Conservation (phyloP, 2,797 vertebrate species). For the Chloroceryle amazona region DNA sequence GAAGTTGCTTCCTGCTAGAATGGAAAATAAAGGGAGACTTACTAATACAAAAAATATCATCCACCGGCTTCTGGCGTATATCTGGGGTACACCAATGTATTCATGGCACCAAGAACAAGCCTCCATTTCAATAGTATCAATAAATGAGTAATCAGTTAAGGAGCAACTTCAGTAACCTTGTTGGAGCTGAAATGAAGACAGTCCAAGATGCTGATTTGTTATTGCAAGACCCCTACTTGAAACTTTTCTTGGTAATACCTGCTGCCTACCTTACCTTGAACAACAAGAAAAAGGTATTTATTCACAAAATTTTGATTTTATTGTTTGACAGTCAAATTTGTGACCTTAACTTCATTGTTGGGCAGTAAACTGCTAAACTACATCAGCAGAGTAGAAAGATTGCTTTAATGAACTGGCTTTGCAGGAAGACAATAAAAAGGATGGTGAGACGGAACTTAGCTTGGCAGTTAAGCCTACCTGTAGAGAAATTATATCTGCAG, state of each 20-base stretch:
- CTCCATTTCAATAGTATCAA: background rate
- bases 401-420: background rate
- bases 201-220: background rate
- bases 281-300: background rate
- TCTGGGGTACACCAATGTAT: background rate
- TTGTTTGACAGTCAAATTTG: background rate
- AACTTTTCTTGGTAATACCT: background rate
- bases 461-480: background rate
- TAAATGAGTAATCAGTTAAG: background rate
- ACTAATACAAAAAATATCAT: background rate
- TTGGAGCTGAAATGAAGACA: background rate
- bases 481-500: background rate
- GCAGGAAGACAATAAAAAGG: background rate
- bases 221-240: background rate
- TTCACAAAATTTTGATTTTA: background rate
- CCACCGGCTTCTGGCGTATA: background rate
- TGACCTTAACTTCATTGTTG: background rate
- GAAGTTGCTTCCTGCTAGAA: background rate
- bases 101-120: background rate
- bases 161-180: background rate
- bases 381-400: background rate
- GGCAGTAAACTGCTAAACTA: background rate
- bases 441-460: background rate
- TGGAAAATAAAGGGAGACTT: background rate
- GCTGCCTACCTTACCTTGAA: background rate